These are phyloP conservation scores for Acrocephalus scirpaceus DNA, from an alignment of 2,797 vertebrate species.

Conservation along the genomic window DNA sequence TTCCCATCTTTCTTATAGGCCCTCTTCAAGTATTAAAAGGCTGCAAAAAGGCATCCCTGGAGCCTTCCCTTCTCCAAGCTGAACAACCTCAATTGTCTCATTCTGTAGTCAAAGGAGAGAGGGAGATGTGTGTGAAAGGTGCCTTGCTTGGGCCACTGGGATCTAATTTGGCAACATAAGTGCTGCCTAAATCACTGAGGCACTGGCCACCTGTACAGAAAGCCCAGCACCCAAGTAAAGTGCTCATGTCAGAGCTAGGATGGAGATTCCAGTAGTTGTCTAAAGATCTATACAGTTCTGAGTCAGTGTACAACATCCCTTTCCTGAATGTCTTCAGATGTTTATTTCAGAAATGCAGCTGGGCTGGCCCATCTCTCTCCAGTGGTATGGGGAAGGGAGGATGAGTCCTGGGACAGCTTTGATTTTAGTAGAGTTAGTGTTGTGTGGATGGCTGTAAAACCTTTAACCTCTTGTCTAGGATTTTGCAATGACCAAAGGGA, in stretches of 20 bases:
- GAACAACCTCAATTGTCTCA: not conserved
- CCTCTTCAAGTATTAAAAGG: not conserved
- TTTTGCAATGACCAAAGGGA: not conserved
- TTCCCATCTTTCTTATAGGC: not conserved
- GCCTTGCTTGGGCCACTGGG: not conserved
- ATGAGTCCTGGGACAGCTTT: not conserved
- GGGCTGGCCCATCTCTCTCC: not conserved
- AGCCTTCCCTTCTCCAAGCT: not conserved
- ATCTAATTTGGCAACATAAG: accelerated
- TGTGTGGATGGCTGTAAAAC: not conserved
- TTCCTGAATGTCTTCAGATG: not conserved
- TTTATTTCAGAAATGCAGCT: not conserved
- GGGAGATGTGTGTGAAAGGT: not conserved
- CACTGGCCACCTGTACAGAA: no score
- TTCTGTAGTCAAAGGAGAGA: not conserved
- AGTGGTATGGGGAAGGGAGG: not conserved
- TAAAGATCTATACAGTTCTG: not conserved
- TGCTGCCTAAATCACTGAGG: not conserved
- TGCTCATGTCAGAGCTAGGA: accelerated
- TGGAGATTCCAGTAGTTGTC: not conserved
- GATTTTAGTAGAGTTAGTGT: not conserved
- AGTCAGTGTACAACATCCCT: not conserved
- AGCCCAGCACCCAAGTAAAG: not conserved
- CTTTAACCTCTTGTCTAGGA: not conserved
- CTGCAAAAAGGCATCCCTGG: not conserved